Base-by-base conservation (phyloP, 2,797 vertebrate species). In the Sardinella longiceps region DNA sequence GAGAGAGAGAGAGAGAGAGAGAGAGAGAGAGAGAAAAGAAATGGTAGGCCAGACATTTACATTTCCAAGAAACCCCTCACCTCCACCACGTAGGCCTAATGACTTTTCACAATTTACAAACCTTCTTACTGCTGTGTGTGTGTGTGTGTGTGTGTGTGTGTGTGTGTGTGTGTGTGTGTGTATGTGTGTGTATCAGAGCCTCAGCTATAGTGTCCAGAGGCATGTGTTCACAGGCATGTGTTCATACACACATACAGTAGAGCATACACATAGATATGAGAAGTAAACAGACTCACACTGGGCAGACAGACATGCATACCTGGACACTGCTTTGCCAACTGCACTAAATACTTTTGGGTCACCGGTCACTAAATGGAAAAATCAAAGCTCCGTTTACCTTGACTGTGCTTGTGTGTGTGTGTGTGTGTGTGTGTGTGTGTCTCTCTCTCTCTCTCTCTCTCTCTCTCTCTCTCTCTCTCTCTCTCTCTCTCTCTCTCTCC, bases 341-440 rank as follows among this genome's bases (percentile, higher is more conserved):
- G 89, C 90, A 91, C 91, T 95, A 95, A 95, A 95, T 95, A 95
- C 95, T 95, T 95, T 95, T 93, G 86, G 93, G 94, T 95, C 93
- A 92, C 92, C 91, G 85, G 92, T 93, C 92, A 90, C 92, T 91
- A 92, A 94, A 87, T 93, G 94, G 93, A 94, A 95, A 63, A 95
- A 93, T 91, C 89, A 92, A 93, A 93, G 90, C 91, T 87, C 58
- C 20, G n/a, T 63, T 63, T 90, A 87, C 88, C 85, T 89, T 85
- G 30, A 51, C 10, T 46, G 80, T 30, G 43, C 51, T 18, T 15
- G 80, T 30, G 11, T 81, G 80, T 81, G 50, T 81, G 80, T 85
- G 60, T 80, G 84, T 80, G 82, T 63, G 80, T 63, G 53, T 81
- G 81, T 66, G 70, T 83, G 58, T 70, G 83, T 83, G 81, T 82